Conservation (phyloP, 2,113 vertebrate genomes). For the Sorex araneus region DNA sequence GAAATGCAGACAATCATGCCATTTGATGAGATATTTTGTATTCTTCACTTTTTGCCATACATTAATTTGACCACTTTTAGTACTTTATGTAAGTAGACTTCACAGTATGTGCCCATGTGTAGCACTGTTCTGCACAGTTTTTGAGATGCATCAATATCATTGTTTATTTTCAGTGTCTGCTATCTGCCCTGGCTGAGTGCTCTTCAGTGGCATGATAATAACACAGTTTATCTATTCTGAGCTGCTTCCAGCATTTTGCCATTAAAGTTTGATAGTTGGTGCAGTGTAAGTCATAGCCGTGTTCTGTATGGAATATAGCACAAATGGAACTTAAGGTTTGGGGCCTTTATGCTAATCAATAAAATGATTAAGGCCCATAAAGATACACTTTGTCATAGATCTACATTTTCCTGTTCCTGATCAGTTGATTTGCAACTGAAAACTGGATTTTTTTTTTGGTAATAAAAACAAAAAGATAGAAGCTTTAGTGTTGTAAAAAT, state of each 20-base stretch:
- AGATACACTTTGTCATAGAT: not conserved
- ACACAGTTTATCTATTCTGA: not conserved
- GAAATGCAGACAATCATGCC: too few relatives aligned
- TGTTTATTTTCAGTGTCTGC: not conserved
- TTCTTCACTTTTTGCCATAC: not conserved
- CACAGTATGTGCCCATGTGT: not conserved
- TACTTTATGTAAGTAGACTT: not conserved
- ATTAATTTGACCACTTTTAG: conserved; percentile 5
- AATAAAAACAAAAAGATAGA: conserved; percentile 24
- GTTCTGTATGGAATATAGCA: not conserved
- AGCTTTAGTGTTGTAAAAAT: conserved; percentile 64
- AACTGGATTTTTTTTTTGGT: not conserved
- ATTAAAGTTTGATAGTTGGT: conserved; percentile 12
- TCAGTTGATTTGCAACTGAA: conserved; percentile 23
- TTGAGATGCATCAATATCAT: not conserved
- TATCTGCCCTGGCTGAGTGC: not conserved
- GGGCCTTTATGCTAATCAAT: not conserved
- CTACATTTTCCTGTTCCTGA: not conserved
- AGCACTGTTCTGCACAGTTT: not conserved
- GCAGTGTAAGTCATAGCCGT: not conserved
- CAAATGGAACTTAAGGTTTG: not conserved
- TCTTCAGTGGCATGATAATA: conserved; percentile 10
- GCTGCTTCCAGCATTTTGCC: not conserved
- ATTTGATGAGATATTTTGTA: too few relatives aligned
- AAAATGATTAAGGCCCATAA: not conserved